phyloP scores from a whole-genome alignment of 2,797 vertebrate genomes.

The Propithecus perrieri region DNA sequence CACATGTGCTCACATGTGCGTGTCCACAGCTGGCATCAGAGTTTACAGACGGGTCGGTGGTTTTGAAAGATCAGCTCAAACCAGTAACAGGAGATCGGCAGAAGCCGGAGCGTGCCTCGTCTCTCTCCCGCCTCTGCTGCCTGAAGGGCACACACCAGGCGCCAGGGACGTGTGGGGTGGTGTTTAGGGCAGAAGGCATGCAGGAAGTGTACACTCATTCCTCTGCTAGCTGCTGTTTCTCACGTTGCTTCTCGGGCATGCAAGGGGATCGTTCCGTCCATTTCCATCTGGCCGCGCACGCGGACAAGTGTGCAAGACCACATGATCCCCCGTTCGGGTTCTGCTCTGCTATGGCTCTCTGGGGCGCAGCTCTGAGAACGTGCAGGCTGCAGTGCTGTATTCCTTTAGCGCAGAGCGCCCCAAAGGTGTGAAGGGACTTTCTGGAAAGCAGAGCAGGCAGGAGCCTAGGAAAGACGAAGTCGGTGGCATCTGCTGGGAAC shows the following conservation, averaged over 20 bases:
- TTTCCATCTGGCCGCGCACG: background rate
- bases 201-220: background rate
- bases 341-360: background rate
- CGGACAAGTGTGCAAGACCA: background rate
- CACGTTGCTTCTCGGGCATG: background rate
- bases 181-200: background rate
- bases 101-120: background rate
- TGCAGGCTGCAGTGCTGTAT: background rate
- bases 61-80: slow-evolving; percentile 38
- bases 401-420: background rate
- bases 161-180: background rate
- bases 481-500: background rate
- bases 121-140: background rate
- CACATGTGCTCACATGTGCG: background rate
- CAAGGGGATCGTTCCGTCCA: background rate
- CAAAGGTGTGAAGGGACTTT: background rate
- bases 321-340: slow-evolving; percentile 14
- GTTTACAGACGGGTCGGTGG: background rate
- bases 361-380: background rate
- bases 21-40: background rate
- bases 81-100: background rate
- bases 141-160: background rate
- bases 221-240: background rate
- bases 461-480: background rate
- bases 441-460: background rate